Base-by-base conservation (phyloP, 35 echinoderm and acorn worm species). In the Hemicentrotus pulcherrimus region DNA sequence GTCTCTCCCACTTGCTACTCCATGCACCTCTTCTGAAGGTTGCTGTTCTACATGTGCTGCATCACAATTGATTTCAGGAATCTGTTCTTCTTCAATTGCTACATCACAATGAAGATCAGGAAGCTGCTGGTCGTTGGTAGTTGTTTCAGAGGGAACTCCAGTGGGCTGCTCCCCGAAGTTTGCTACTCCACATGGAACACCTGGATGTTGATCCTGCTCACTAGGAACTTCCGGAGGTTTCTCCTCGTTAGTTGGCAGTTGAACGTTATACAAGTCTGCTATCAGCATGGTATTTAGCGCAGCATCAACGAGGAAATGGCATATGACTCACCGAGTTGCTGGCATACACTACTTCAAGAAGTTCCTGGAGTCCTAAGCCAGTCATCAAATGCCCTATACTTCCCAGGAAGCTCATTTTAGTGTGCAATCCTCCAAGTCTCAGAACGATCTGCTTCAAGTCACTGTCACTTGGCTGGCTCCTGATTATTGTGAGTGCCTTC, bases 401-500 rank as follows among this genome's bases (percentile, higher is more conserved):
- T 4, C 96, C 97, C 0, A 96, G 31, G 60, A 96, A 98, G 87
- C 97, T 97, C 97, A 97, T 97, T 9, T 88, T 0, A 6, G 94
- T 97, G 78, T 97, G 97, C 32, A 97, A 94, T 4, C 97, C 97
- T 2, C 97, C 97, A 30, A 96, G 61, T 3, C 95, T 32, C 4
- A 96, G 61, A n/a, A 97, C 91, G 35, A 94, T 47, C 14, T 30
- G 3, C n/a, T 58, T n/a, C n/a, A n/a, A n/a, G n/a, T n/a, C n/a
- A n/a, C n/a, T n/a, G n/a, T n/a, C n/a, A n/a, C n/a, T n/a, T n/a
- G n/a, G n/a, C n/a, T n/a, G n/a, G n/a, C n/a, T n/a, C n/a, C n/a
- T n/a, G n/a, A n/a, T n/a, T n/a, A n/a, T n/a, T n/a, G n/a, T n/a
- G n/a, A n/a, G n/a, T n/a, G n/a, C n/a, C n/a, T n/a, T n/a, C n/a